Percentiles rank a stretch among this genome's conserved stretches.
Evolutionary conservation across 1,140 invertebrate genomes (phyloP).

Genomic region (Caenorhabditis remanei): DNA sequence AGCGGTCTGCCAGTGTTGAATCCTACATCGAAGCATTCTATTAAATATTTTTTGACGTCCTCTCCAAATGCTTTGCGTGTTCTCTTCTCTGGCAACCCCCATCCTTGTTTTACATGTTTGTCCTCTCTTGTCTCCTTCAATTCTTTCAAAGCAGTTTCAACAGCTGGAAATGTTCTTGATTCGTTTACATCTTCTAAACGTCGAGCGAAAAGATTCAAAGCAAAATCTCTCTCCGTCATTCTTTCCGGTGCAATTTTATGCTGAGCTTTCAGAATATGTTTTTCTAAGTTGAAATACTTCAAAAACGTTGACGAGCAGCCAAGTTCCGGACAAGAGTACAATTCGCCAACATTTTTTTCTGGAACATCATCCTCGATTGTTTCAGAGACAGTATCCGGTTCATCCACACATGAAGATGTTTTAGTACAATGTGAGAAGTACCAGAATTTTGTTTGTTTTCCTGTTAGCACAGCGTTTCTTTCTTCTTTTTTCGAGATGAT

Average conservation of each 20-base stretch:
- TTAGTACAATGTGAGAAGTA: background rate
- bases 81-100: background rate
- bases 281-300: background rate
- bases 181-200: background rate
- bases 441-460: background rate
- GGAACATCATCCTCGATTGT: background rate
- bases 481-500: background rate
- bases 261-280: background rate
- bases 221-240: background rate
- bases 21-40: background rate
- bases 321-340: background rate
- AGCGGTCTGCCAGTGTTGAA: background rate
- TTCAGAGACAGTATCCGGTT: background rate
- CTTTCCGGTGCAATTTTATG: background rate
- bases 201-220: background rate
- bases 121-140: background rate
- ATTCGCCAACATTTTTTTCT: background rate
- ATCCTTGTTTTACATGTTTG: background rate
- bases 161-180: background rate
- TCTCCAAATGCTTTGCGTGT: background rate
- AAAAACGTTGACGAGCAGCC: background rate
- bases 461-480: background rate
- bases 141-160: background rate
- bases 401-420: background rate
- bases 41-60: background rate